Percentiles rank a stretch among this genome's conserved stretches.
These are phyloP conservation scores for Felis chaus DNA, from an alignment of 2,113 vertebrate genomes.

Conservation along the genomic window DNA sequence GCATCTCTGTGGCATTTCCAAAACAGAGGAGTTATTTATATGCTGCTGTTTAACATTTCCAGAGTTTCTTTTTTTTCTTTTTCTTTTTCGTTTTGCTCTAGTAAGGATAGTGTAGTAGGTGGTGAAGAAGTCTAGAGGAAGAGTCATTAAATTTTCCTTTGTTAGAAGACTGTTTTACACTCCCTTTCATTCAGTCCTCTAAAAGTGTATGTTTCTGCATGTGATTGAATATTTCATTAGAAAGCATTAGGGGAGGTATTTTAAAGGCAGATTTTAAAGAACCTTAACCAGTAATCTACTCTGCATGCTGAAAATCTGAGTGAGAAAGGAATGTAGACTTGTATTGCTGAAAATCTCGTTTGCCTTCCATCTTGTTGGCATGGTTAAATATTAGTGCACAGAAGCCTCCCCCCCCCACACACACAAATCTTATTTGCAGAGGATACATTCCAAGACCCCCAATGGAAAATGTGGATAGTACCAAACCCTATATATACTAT, in stretches of 20 bases:
- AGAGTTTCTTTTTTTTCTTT: background rate
- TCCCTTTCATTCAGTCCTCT: background rate
- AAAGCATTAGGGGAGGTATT: background rate
- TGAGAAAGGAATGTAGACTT: background rate
- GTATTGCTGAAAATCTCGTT: background rate
- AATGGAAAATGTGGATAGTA: background rate
- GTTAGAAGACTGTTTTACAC: background rate
- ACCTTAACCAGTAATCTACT: background rate
- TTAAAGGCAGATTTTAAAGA: background rate
- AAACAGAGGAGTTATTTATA: conserved; percentile 57
- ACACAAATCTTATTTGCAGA: background rate
- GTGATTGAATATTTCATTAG: conserved; percentile 13
- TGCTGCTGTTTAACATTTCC: conserved; percentile 51
- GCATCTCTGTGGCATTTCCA: conserved; percentile 56
- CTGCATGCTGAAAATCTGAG: background rate
- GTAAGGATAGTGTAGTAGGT: background rate
- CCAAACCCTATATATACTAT: background rate
- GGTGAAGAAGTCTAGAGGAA: background rate
- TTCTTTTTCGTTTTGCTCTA: background rate
- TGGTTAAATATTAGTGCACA: conserved; percentile 33
- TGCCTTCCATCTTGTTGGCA: background rate
- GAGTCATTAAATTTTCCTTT: background rate
- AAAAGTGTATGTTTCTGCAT: background rate
- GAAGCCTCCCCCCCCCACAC: too few relatives aligned
- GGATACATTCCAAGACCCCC: background rate